Base-by-base conservation (phyloP, 2,888 invertebrate genomes). In the Prosopocoilus inquinatus region DNA sequence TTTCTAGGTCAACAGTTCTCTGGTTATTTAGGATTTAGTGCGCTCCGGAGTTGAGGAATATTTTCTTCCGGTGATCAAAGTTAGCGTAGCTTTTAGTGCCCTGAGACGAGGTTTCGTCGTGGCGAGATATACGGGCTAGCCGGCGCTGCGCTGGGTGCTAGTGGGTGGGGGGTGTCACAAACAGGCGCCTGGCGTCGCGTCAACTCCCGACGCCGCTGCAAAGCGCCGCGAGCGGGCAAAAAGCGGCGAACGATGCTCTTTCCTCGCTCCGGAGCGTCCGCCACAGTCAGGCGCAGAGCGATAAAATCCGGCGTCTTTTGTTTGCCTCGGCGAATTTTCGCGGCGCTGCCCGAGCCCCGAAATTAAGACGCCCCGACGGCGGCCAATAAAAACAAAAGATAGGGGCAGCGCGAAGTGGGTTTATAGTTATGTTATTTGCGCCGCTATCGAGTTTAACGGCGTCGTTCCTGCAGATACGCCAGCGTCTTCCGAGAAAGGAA, bases 151-250 rank as follows among this genome's bases (percentile, higher is more conserved):
- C 47, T 51, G 55, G 44, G 38, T 33, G 34, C 41, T 13, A 33
- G 51, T 28, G 44, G 43, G 49, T 38, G 43, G 51, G 78, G 79
- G 79, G 74, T 73, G 76, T 73, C 75, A 71, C 71, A 66, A 67
- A 66, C 70, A 74, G 75, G 76, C 74, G 72, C 75, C 75, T 71
- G 65, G 69, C 71, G 75, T 71, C 73, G 74, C 75, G 75, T 74
- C 75, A 74, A 74, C 74, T 72, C 70, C 68, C 71, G 73, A 74
- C 73, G 74, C 75, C 73, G 73, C 69, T 68, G 74, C 75, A 72
- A 74, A 80, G 81, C 78, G 80, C 80, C 80, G 80, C 80, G 79
- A 80, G 50, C 50, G 79, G 79, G 73, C 75, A 73, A 78, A 78
- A 80, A 80, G 79, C 79, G 79, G 79, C 79, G 78, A 78, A 77